These are phyloP conservation scores for Cyprinodon brontotheroides DNA, from an alignment of 2,113 vertebrate genomes.

Conservation along the genomic window DNA sequence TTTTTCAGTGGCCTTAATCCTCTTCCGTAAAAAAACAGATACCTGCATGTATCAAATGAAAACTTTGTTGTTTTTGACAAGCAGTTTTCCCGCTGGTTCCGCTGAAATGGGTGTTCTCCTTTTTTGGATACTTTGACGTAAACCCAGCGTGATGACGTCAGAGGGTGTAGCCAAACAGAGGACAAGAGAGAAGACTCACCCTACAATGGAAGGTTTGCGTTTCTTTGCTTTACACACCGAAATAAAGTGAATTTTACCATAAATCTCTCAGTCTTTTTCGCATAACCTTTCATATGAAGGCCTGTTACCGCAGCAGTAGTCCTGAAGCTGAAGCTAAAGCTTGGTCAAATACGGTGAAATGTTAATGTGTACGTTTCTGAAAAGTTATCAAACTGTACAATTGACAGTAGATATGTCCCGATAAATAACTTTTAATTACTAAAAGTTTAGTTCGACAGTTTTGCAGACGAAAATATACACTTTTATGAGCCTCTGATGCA, in stretches of 20 bases:
- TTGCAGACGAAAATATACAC: background rate
- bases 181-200: constrained; percentile 63
- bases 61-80: too few relatives aligned
- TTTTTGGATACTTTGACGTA: constrained; percentile 27
- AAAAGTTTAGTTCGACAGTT: background rate
- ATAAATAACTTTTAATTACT: background rate
- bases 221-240: constrained; percentile 8
- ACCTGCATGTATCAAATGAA: too few relatives aligned
- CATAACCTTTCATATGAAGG: background rate
- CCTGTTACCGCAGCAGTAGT: background rate
- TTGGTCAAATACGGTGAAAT: constrained; percentile 9
- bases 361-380: constrained; percentile 11
- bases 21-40: too few relatives aligned
- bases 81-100: background rate
- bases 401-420: background rate
- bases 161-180: constrained; percentile 65
- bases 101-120: background rate
- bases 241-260: background rate
- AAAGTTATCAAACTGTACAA: constrained; percentile 40
- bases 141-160: constrained; percentile 44
- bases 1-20: too few relatives aligned
- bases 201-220: constrained; percentile 76
- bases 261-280: background rate
- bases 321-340: background rate
- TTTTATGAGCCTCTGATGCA: background rate